Conservation (phyloP, 2,113 vertebrate species). For the Epinephelus fuscoguttatus region DNA sequence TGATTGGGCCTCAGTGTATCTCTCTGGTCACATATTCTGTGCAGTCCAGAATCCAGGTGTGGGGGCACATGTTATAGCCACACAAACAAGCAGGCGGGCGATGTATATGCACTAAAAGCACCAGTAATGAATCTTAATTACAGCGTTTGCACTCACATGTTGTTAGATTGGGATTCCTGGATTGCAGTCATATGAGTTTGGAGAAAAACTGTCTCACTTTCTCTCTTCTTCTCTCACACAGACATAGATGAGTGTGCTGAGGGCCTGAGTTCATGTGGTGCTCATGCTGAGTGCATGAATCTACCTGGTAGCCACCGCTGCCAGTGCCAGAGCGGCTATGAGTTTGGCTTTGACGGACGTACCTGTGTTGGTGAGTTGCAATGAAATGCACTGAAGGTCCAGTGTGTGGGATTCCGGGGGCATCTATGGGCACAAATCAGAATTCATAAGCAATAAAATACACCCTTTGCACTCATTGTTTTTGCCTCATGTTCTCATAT, state of each 20-base stretch:
- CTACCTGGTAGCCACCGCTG: conserved; percentile 88
- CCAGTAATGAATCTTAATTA: conserved; percentile 60
- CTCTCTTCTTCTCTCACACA: conserved; percentile 61
- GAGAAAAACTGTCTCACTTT: conserved; percentile 12
- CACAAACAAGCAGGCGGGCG: conserved; percentile 15
- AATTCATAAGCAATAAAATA: no score
- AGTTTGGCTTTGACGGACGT: conserved; percentile 80
- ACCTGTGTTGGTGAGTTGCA: conserved; percentile 87
- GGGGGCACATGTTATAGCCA: background rate
- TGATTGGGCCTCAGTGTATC: conserved; percentile 41
- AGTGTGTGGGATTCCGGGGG: no score
- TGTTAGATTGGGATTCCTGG: conserved; percentile 21
- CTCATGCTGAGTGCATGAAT: conserved; percentile 88
- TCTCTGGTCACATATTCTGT: conserved; percentile 30
- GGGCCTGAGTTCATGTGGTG: conserved; percentile 82
- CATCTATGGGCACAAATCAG: no score
- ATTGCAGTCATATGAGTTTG: conserved; percentile 17
- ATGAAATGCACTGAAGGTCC: background rate
- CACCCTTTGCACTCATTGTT: no score
- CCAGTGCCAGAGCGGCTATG: conserved; percentile 86
- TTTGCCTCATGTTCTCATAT: background rate
- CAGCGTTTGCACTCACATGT: conserved; percentile 37
- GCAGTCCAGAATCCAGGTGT: conserved; percentile 38
- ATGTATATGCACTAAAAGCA: conserved; percentile 24
- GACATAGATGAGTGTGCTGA: conserved; percentile 91